Percentiles rank a stretch among this genome's conserved stretches.
Conservation (phyloP, 2,113 vertebrate species). For the Camelus bactrianus region DNA sequence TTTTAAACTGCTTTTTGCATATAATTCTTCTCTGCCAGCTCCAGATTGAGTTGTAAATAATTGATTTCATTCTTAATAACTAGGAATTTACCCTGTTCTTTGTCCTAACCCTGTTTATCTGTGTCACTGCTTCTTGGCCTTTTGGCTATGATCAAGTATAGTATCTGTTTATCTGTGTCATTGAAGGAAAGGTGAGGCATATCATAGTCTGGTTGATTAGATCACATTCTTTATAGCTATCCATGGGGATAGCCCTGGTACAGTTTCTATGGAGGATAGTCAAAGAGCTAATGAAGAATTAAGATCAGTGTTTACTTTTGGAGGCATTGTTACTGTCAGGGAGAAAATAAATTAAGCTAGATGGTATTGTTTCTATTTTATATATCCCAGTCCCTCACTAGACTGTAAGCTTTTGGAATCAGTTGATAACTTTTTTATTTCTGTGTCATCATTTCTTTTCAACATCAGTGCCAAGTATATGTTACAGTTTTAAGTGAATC, state of each 20-base stretch:
- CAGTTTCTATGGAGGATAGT: background rate
- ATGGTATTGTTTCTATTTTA: background rate
- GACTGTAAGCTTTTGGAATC: background rate
- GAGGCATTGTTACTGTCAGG: background rate
- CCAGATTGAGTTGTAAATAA: background rate
- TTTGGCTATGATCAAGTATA: too few species aligned
- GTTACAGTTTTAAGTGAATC: slow-evolving; percentile 51
- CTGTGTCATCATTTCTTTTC: background rate
- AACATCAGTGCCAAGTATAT: background rate
- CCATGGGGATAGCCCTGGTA: background rate
- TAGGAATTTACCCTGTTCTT: background rate
- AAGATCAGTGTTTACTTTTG: background rate
- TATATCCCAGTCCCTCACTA: background rate
- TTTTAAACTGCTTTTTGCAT: background rate
- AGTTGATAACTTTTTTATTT: background rate
- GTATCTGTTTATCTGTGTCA: background rate
- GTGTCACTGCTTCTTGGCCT: too few species aligned
- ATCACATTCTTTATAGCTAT: background rate
- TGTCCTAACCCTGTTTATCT: background rate
- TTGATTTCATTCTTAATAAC: slow-evolving; percentile 16
- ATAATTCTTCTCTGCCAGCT: slow-evolving; percentile 16
- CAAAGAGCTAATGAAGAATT: background rate
- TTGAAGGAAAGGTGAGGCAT: background rate
- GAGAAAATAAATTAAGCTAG: background rate
- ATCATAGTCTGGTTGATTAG: background rate